phyloP scores from a whole-genome alignment of 1,140 invertebrate genomes.

The Dinothrombium tinctorium region DNA sequence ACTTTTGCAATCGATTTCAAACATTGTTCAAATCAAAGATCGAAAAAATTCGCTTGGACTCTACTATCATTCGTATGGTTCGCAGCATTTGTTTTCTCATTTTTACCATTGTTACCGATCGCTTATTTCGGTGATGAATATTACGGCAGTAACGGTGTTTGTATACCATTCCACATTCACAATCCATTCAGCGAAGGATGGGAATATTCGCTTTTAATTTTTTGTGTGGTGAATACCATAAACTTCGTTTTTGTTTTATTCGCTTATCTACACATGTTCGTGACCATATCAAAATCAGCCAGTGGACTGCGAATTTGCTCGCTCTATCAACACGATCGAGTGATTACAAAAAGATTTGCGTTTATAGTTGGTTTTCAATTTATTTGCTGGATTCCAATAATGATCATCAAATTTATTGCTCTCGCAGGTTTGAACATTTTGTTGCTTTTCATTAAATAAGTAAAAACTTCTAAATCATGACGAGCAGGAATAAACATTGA shows the following conservation, averaged over 20 bases:
- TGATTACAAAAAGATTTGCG: constrained; percentile 41
- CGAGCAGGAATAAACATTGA: constrained; percentile 8
- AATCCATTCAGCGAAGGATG: constrained; percentile 21
- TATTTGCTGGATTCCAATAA: constrained; percentile 31
- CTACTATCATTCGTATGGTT: constrained; percentile 12
- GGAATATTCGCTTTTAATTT: constrained; percentile 22
- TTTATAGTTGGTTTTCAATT: constrained; percentile 46
- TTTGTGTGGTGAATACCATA: constrained; percentile 21
- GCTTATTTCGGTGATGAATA: constrained; percentile 13
- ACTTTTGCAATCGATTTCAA: too few species aligned
- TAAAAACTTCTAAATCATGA: background rate
- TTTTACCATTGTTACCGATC: constrained; percentile 13
- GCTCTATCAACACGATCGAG: constrained; percentile 31
- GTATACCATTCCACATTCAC: constrained; percentile 22
- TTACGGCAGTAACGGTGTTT: constrained; percentile 22
- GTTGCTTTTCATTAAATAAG: background rate
- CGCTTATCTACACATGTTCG: constrained; percentile 29
- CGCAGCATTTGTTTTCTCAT: constrained; percentile 13
- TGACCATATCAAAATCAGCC: constrained; percentile 31
- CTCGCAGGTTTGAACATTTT: constrained; percentile 7
- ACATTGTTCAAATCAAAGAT: background rate
- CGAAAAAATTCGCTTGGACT: constrained; percentile 17
- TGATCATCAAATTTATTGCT: constrained; percentile 16
- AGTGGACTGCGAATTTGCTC: constrained; percentile 31
- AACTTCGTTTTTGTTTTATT: constrained; percentile 30